Conservation (phyloP, 2,797 vertebrate species). For the Poecilia picta region DNA sequence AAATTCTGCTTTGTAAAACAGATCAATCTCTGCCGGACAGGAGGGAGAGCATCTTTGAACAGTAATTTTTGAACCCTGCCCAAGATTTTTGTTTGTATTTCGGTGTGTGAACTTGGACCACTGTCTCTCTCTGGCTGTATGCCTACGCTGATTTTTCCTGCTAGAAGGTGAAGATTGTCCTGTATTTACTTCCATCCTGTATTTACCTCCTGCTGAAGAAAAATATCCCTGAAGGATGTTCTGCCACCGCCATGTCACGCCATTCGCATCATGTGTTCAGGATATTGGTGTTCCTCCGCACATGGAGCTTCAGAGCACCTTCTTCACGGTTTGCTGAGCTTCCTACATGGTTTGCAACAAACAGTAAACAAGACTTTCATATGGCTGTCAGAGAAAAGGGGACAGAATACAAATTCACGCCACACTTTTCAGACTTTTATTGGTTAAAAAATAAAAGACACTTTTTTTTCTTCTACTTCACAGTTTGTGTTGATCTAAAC, state of each 20-base stretch:
- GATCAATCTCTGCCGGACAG: neutral
- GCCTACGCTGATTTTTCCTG: neutral
- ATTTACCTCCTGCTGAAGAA: too few relatives aligned
- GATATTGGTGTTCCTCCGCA: neutral
- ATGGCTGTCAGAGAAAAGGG: too few relatives aligned
- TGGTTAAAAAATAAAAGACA: neutral
- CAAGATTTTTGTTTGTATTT: neutral
- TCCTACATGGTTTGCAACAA: neutral
- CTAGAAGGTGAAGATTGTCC: neutral
- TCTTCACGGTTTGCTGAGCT: neutral
- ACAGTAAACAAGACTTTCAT: neutral
- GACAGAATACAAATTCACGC: too few relatives aligned
- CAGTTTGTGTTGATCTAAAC: neutral
- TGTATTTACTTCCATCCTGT: too few relatives aligned
- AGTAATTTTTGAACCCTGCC: neutral
- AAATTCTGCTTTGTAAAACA: neutral
- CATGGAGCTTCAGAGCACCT: neutral
- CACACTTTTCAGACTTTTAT: conserved; percentile 1
- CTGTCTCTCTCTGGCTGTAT: neutral
- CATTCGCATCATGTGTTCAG: neutral
- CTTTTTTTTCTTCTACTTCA: neutral
- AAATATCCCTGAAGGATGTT: neutral
- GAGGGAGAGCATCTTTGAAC: neutral
- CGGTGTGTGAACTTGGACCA: neutral
- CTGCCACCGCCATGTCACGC: neutral